Base-by-base conservation (phyloP, 2,113 vertebrate species). In the Oncorhynchus masou region DNA sequence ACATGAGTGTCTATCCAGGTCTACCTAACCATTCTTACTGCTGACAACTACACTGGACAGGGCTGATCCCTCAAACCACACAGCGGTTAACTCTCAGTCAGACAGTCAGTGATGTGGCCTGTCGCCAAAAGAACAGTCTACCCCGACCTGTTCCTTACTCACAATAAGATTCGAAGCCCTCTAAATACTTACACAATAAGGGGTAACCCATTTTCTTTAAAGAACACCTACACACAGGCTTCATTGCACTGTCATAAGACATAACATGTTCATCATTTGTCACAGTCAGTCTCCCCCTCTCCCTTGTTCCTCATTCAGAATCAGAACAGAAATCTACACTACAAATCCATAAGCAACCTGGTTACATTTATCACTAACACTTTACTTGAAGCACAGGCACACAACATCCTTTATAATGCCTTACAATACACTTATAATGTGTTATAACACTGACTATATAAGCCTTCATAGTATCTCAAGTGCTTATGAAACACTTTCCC, bases 1-100 rank as follows among this genome's bases (percentile, higher is more conserved):
- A 84, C 74, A 79, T 27, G 60, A 73, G 73, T 74, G 81, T 81
- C 82, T 75, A 24, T 54, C 51, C 51, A 54, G 13, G 78, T 83
- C 75, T 71, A 74, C 80, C 71, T 78, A 75, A 73, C 67, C 62
- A 27, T 70, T 76, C 68, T 7, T 7, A 16, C 16, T 22, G 9
- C 25, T 70, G 78, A 81, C 70, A 70, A 69, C 71, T 3, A 45
- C 76, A 78, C 75, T 71, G 60, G 74, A 19, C 13, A 68, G 45
- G 34, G 48, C 72, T 31, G 13, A 29, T 22, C 57, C 31, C 51
- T 20, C 51, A 12, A 39, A 31, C 27, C 9, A 54, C 73, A 15
- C 73, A 29, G 45, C 59, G 8, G 39, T 73, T 62, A 48, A 25
- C 20, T 65, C 45, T 22, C 70, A 9, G 60, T 79, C 71, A 54